Percentiles rank a stretch among this genome's conserved stretches.
These are phyloP conservation scores for Burhinus bistriatus DNA, from an alignment of 2,113 vertebrate species.

Conservation along the genomic window DNA sequence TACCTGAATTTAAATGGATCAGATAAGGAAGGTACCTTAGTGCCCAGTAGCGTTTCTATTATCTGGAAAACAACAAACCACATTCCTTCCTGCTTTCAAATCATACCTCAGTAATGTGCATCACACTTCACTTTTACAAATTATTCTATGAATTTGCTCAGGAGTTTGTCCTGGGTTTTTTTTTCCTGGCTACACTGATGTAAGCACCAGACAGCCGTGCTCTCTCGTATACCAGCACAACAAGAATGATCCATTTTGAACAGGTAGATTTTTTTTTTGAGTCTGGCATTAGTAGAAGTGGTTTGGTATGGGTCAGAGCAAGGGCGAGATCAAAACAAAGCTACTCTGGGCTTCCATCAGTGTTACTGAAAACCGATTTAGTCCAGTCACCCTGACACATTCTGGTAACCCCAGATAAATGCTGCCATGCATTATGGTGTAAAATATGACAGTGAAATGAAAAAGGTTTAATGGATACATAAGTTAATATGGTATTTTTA, in stretches of 20 bases:
- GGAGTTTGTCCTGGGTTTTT: background rate
- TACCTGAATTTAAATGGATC: conserved; percentile 56
- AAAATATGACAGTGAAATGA: conserved; percentile 48
- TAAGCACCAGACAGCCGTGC: conserved; percentile 7
- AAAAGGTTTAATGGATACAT: conserved; percentile 36
- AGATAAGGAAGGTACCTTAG: conserved; percentile 53
- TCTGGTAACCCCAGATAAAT: conserved; percentile 29
- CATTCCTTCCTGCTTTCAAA: conserved; percentile 50
- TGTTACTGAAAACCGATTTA: background rate
- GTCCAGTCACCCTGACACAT: conserved; percentile 2
- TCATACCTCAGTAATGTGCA: background rate
- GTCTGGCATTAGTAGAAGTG: background rate
- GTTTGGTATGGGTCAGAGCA: background rate
- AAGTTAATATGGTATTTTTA: conserved; percentile 28
- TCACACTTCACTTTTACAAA: conserved; percentile 19
- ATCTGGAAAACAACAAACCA: conserved; percentile 56
- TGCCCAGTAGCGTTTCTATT: conserved; percentile 45
- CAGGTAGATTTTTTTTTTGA: background rate
- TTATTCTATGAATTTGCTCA: background rate
- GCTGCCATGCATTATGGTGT: conserved; percentile 61
- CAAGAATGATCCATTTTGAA: background rate
- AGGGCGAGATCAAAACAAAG: background rate
- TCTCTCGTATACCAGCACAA: background rate
- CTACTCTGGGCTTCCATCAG: conserved; percentile 44
- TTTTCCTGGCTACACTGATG: conserved; percentile 40